These are phyloP conservation scores for Oreocharis arfaki DNA, from an alignment of 2,113 vertebrate species.

Conservation along the genomic window DNA sequence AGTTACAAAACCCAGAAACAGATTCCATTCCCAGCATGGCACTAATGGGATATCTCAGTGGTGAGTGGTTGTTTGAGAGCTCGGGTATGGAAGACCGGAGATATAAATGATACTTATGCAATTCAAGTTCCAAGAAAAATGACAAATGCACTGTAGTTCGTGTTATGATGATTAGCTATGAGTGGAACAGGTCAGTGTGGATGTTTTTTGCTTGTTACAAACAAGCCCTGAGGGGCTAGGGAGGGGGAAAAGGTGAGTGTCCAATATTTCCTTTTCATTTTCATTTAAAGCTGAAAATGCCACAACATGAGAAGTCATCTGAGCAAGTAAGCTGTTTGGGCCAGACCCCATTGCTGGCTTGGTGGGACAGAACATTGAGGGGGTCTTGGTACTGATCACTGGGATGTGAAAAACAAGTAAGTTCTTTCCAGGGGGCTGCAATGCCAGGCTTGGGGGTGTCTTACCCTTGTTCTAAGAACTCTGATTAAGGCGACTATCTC, in stretches of 20 bases:
- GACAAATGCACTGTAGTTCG: background rate
- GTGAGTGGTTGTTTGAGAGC: background rate
- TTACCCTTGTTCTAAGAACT: background rate
- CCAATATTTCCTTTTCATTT: background rate
- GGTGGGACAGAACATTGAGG: background rate
- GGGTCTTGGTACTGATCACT: background rate
- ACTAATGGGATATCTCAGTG: constrained; percentile 16
- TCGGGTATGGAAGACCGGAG: background rate
- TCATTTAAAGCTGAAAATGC: background rate
- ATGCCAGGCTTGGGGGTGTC: background rate
- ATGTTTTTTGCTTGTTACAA: background rate
- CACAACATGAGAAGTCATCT: background rate
- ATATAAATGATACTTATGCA: background rate
- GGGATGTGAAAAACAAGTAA: background rate
- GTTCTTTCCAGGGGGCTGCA: background rate
- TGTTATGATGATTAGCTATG: background rate
- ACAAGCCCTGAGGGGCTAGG: accelerated
- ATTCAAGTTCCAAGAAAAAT: background rate
- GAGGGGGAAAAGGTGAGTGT: accelerated
- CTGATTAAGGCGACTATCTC: background rate
- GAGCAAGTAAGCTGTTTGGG: background rate
- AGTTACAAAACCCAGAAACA: background rate
- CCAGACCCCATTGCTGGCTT: background rate
- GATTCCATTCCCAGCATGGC: constrained; percentile 3
- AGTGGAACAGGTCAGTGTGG: background rate